phyloP scores from a whole-genome alignment of 2,888 invertebrate genomes.

The Serrognathus titanus region DNA sequence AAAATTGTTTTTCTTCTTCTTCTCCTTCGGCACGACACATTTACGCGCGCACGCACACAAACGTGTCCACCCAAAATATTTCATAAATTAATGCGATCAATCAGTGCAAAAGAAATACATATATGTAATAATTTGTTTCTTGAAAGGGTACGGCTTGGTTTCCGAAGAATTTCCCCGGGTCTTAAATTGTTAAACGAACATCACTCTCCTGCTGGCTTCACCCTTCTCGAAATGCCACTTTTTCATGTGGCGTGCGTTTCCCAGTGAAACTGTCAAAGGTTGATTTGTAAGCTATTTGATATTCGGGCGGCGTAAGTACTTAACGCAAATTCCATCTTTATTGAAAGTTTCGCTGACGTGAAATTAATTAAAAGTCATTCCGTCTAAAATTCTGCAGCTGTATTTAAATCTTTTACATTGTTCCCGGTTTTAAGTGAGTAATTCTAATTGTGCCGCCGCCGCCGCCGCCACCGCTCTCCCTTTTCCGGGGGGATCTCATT shows the following conservation, averaged over 20 bases:
- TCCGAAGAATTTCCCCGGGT: too few species aligned
- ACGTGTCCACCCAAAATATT: too few species aligned
- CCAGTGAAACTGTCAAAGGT: slow-evolving; percentile 14
- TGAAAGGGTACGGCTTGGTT: too few species aligned
- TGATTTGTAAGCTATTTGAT: slow-evolving; percentile 19
- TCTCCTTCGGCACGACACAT: too few species aligned
- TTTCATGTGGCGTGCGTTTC: not conserved
- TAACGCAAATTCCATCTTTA: slow-evolving; percentile 34
- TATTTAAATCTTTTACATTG: slow-evolving; percentile 2
- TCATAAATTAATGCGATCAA: too few species aligned
- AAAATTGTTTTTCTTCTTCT: too few species aligned
- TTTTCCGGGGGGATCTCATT: not conserved
- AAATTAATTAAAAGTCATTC: slow-evolving; percentile 39
- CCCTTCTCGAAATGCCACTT: not conserved
- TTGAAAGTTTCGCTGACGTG: slow-evolving; percentile 37
- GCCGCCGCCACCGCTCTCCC: not conserved
- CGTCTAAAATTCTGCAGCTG: not conserved
- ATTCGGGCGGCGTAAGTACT: slow-evolving; percentile 35
- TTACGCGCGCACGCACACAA: too few species aligned
- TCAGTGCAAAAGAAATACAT: too few species aligned
- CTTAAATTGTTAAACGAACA: too few species aligned
- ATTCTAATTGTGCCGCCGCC: not conserved
- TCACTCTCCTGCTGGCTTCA: not conserved
- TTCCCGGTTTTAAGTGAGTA: slow-evolving; percentile 2
- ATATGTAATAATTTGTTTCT: too few species aligned